Evolutionary conservation across 2,888 invertebrate genomes (phyloP), one percentile per base, ranked within the genome.

Genomic region (Eustalomyia histrio): DNA sequence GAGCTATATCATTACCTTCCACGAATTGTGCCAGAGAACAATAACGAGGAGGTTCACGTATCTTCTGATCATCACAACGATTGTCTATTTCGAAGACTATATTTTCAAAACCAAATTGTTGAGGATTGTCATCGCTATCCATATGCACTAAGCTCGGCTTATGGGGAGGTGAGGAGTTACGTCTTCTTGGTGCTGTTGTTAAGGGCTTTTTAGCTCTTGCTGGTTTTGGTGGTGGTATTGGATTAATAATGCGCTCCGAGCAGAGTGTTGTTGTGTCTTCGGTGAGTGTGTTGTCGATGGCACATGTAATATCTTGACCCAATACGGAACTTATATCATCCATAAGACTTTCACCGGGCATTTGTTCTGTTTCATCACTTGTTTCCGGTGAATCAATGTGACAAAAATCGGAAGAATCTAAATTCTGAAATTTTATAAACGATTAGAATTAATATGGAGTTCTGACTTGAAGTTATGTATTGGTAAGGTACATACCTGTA

Each of bases 341-440:
- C 91, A 95, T 93, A 39, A 95, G 92, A 63, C 95, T 95, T 88
- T 95, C 96, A 7, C 95, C 95, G 79, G 94, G 95, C 84, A 95
- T 92, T 7, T 94, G 93, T 86, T 95, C 95, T 4, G 94, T 94
- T 10, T 94, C 93, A 82, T 96, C 96, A 7, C 95, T 95, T 12
- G 93, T 92, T 91, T 96, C 96, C 0, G 96, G 95, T 0, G 96
- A 96, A 88, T 96, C 96, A 69, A 96, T 96, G 86, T 96, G 96
- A 12, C 94, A 94, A 65, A 96, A 94, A 68, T 92, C 91, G 69
- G 86, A 88, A 0, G 88, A 86, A 78, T 89, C 89, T 9, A 90
- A 84, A 68, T 83, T 93, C 93, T 86, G 91, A 5, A 63, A 24
- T 18, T 0, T n/a, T n/a, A n/a, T 6, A 14, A 47, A 47, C 4